Percentiles rank a stretch among this genome's conserved stretches.
phyloP scores from a whole-genome alignment of 2,797 vertebrate genomes.

The Fistularia commersonii region DNA sequence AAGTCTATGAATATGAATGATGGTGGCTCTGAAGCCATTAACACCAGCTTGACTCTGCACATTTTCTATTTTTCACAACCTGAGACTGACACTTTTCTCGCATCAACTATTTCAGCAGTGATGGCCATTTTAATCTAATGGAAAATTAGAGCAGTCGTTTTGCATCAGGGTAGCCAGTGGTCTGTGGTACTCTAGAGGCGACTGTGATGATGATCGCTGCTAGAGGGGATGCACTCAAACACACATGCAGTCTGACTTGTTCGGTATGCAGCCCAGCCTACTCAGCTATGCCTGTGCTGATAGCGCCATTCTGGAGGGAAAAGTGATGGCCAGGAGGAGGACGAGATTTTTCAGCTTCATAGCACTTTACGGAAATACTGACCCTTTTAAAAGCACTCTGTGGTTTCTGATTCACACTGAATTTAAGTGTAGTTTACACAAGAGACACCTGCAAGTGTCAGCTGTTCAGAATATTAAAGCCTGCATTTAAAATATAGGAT shows the following conservation, averaged over 20 bases:
- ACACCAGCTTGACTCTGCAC: background rate
- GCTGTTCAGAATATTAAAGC: no score
- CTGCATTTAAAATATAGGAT: no score
- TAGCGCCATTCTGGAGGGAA: slow-evolving; percentile 41
- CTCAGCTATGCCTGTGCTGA: slow-evolving; percentile 48
- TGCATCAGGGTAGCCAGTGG: slow-evolving; percentile 68
- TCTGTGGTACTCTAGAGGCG: slow-evolving; percentile 31
- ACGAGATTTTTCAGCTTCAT: background rate
- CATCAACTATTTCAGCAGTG: slow-evolving; percentile 21
- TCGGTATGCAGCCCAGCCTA: slow-evolving; percentile 28
- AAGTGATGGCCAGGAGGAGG: slow-evolving; percentile 15
- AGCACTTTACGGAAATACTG: slow-evolving; percentile 2
- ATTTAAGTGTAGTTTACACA: no score
- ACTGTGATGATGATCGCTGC: slow-evolving; percentile 47
- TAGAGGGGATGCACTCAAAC: slow-evolving; percentile 41
- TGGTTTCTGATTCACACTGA: no score
- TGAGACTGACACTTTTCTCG: slow-evolving; percentile 6
- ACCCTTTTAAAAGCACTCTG: background rate
- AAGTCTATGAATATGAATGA: background rate
- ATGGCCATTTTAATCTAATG: slow-evolving; percentile 66
- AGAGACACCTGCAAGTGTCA: no score
- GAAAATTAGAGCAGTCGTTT: slow-evolving; percentile 73
- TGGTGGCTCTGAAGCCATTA: no score
- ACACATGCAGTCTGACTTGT: slow-evolving; percentile 44
- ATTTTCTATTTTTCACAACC: slow-evolving; percentile 15